Conservation (phyloP, 2,888 invertebrate genomes). For the Suillia variegata region DNA sequence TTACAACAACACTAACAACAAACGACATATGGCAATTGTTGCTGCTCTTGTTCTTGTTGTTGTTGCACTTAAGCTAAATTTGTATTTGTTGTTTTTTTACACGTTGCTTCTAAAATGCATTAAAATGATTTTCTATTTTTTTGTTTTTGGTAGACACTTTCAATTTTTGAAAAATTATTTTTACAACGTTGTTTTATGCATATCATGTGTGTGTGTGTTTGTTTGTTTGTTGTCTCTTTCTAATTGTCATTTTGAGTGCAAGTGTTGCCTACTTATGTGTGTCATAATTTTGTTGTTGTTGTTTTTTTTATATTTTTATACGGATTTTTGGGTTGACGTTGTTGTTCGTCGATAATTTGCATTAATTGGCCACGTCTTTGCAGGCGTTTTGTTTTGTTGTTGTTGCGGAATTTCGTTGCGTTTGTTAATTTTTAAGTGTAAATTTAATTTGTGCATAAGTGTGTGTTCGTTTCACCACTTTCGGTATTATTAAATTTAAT, state of each 20-base stretch:
- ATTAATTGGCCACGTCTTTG: constrained; percentile 39
- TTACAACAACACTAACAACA: neutral
- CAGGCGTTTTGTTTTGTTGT: constrained; percentile 3
- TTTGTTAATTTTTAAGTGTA: neutral
- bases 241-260: neutral
- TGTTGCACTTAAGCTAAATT: neutral
- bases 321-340: constrained; percentile 11
- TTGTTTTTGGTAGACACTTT: neutral
- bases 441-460: neutral
- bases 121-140: too few species aligned
- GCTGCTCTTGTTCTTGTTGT: neutral
- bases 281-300: constrained; percentile 26
- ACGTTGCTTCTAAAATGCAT: too few species aligned
- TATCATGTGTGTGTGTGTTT: neutral
- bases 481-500: neutral
- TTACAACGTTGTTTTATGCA: too few species aligned
- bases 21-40: neutral
- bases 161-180: too few species aligned
- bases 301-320: too few species aligned
- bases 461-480: neutral
- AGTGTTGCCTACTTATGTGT: constrained; percentile 28
- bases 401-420: constrained; percentile 14
- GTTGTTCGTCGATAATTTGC: constrained; percentile 46
- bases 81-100: neutral
- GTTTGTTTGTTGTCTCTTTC: neutral